These are phyloP conservation scores for Aythya baeri DNA, from an alignment of 2,113 vertebrate genomes.

Conservation along the genomic window DNA sequence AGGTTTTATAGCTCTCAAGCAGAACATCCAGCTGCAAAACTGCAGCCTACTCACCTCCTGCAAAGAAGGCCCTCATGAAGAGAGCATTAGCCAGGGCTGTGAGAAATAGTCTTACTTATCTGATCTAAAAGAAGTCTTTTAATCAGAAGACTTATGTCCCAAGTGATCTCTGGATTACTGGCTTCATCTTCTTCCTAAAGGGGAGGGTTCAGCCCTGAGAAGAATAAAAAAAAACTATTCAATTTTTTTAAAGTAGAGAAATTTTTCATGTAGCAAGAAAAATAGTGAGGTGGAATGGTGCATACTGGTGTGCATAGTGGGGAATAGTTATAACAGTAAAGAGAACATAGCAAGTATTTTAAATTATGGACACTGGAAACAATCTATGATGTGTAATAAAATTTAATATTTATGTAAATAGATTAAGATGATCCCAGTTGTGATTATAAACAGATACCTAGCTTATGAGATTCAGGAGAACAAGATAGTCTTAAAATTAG, in stretches of 20 bases:
- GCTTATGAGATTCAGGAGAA: background rate
- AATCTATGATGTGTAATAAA: background rate
- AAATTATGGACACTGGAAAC: background rate
- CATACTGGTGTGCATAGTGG: background rate
- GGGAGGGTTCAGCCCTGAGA: background rate
- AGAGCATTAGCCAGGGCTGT: background rate
- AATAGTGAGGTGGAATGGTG: background rate
- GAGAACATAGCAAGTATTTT: background rate
- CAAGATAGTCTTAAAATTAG: background rate
- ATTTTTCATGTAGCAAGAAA: background rate
- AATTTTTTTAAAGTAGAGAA: background rate
- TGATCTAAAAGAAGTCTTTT: background rate
- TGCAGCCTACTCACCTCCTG: background rate
- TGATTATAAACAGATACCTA: background rate
- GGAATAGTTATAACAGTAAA: background rate
- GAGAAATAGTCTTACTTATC: background rate
- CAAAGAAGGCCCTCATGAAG: background rate
- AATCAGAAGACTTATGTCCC: background rate
- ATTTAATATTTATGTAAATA: background rate
- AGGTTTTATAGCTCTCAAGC: background rate
- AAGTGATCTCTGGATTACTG: background rate
- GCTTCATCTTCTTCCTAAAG: background rate
- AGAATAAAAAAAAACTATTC: background rate
- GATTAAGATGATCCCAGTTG: background rate
- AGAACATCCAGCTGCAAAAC: background rate